Evolutionary conservation across 1,140 invertebrate genomes (phyloP), one percentile per base, ranked within the genome.

Genomic region (Zaprionus lachaisei): DNA sequence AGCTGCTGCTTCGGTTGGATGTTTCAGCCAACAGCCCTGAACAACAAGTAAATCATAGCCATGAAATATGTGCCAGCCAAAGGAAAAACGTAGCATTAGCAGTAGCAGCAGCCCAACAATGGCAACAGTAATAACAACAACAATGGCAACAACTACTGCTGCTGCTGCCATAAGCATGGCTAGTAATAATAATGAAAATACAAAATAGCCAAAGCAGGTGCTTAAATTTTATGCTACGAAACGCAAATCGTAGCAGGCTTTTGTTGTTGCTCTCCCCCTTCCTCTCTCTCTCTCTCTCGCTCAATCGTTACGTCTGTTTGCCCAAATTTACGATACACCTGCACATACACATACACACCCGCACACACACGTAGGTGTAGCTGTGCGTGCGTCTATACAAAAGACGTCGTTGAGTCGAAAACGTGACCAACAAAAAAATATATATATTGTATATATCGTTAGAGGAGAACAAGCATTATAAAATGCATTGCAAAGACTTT

Each of bases 1-100:
- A 34, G 55, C n/a, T 34, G 28, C 14, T 63, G 44, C 44, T 64
- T 28, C 44, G 55, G 17, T 58, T 64, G 72, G 60, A 41, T 74
- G 76, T 62, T 64, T 34, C 66, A 75, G 72, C 62, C 81, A 89
- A 90, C 85, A 69, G 84, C 84, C 84, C 85, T 84, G 84, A 89
- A 89, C 84, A 90, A 81, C 77, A 84, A 90, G 72, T 90, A 89
- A 89, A 89, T 89, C 84, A 89, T 89, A 89, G 84, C 85, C 84
- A 89, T 89, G 85, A 90, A 89, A 90, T 90, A 89, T 89, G 84
- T 81, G 84, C 74, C 78, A 81, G 77, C 47, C 72, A 72, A 77
- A 76, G 66, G 67, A 72, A 79, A 75, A 72, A 44, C 60, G 44
- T 62, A 76, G 58, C 44, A 34, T 9, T 15, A n/a, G n/a, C 41